Percentiles rank a stretch among this genome's conserved stretches.
Evolutionary conservation across 2,888 invertebrate species (phyloP).

Genomic region (Drosophila histrio): DNA sequence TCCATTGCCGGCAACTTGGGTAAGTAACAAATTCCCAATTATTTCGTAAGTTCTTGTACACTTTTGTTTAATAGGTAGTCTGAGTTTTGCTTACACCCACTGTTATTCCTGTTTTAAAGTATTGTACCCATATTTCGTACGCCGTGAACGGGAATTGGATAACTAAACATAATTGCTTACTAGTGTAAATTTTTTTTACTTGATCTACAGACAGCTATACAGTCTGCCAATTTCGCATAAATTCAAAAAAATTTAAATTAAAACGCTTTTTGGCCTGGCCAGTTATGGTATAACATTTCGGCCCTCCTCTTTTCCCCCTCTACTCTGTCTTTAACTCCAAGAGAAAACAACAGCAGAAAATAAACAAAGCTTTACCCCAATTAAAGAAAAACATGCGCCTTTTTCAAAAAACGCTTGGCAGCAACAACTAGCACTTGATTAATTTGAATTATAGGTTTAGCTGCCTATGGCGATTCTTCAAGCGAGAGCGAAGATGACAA

Average conservation of each 20-base stretch:
- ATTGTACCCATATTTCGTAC: conserved; percentile 11
- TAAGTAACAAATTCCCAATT: conserved; percentile 87
- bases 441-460: conserved; percentile 88
- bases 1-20: conserved; percentile 95
- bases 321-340: conserved; percentile 20
- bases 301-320: background rate
- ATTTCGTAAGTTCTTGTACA: conserved; percentile 58
- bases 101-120: conserved; percentile 4
- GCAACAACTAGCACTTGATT: conserved; percentile 81
- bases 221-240: background rate
- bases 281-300: conserved; percentile 4
- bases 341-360: no score
- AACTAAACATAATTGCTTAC: background rate
- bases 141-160: conserved; percentile 32
- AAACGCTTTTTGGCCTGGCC: background rate
- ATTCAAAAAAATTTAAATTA: background rate
- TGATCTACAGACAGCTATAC: conserved; percentile 19
- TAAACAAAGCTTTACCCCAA: background rate
- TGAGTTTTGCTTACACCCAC: conserved; percentile 44
- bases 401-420: conserved; percentile 42
- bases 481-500: conserved; percentile 86
- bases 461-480: conserved; percentile 89
- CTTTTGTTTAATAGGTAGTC: conserved; percentile 59
- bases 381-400: conserved; percentile 34
- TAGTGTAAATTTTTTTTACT: conserved; percentile 12